Evolutionary conservation across 1,140 invertebrate species (phyloP), one percentile per base, ranked within the genome.

Genomic region (Pectinophora gossypiella): DNA sequence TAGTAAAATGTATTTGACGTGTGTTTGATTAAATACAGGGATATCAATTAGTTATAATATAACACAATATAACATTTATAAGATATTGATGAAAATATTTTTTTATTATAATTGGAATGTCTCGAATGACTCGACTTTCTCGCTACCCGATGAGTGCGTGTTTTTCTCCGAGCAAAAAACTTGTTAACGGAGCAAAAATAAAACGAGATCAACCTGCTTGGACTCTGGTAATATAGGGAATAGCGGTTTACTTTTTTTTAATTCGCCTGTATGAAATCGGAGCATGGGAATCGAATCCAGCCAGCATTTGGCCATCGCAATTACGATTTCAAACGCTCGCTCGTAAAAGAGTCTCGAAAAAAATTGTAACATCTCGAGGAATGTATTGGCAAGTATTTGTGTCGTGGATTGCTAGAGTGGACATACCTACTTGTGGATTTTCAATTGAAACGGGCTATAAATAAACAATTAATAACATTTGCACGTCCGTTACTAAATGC

Each of bases 161-260:
- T 51, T 62, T 70, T 69, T 75, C 76, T 79, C 27, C 19, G n/a
- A 40, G 58, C 64, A 71, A 76, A 73, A 80, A 77, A 69, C 68
- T 69, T 67, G 68, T 77, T 61, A 64, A 36, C 52, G 44, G 49
- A 32, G 42, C 50, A 55, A 51, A 72, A 69, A 65, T 67, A 70
- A 73, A 76, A 64, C 60, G 53, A 64, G 68, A 64, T 56, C 64
- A 52, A 44, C 19, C 54, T 27, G 32, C 51, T 44, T 35, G 38
- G 22, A 19, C 32, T 32, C 13, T 20, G 43, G 13, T 40, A 40
- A 53, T 53, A 53, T 53, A 16, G 43, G 44, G 51, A 45, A 23
- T 51, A 46, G 32, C 16, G 21, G 12, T 18, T 13, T 12, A 35
- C 23, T 51, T 42, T 51, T 42, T 56, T 40, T 15, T 40, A 40